These are phyloP conservation scores for Cassiopea xamachana DNA, from an alignment of 30 jellyfish, hydroid and myxozoan genomes.

Conservation along the genomic window DNA sequence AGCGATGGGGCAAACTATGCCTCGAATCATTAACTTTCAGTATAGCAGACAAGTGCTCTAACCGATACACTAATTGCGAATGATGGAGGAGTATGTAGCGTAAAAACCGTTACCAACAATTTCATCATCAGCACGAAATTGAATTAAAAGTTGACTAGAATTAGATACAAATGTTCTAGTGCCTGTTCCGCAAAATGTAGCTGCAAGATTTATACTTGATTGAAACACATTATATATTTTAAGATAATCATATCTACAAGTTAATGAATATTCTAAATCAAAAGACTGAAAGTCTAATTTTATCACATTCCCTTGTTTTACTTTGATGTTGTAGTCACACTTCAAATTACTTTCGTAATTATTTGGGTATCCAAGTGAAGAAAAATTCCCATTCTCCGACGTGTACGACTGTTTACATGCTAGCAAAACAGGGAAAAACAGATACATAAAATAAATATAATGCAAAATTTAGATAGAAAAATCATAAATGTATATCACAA, in stretches of 20 bases:
- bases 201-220: not conserved
- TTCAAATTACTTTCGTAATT: not conserved
- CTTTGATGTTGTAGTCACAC: slow-evolving; percentile 4
- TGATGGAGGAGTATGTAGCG: not conserved
- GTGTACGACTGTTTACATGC: not conserved
- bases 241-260: not conserved
- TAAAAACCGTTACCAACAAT: not conserved
- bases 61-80: not conserved
- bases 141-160: not conserved
- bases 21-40: too few relatives aligned
- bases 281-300: not conserved
- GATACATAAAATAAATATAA: not conserved
- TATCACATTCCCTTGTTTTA: not conserved
- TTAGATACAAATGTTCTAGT: not conserved
- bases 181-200: not conserved
- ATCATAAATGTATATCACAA: not conserved
- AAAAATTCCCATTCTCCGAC: not conserved
- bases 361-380: slow-evolving; percentile 26
- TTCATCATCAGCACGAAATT: not conserved
- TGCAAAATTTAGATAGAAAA: not conserved
- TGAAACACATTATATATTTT: not conserved
- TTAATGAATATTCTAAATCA: not conserved
- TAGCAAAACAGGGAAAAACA: not conserved
- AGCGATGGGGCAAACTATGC: too few relatives aligned
- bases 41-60: too few relatives aligned